Evolutionary conservation across 2,113 vertebrate species (phyloP).

Genomic region (Cygnus atratus): DNA sequence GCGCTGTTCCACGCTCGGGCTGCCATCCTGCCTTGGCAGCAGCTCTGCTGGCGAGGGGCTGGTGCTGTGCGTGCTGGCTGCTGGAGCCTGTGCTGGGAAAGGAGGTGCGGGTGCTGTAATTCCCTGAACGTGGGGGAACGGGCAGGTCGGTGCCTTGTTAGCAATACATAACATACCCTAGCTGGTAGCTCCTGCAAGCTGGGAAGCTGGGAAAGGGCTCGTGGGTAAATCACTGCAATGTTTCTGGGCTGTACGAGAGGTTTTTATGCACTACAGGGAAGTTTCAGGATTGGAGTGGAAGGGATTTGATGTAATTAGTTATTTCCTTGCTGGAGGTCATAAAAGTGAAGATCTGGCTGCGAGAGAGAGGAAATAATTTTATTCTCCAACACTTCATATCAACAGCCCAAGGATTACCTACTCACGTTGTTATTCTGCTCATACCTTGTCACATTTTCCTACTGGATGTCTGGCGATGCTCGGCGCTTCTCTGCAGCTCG

Average conservation of each 20-base stretch:
- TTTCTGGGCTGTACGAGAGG: background rate
- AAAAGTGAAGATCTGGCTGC: background rate
- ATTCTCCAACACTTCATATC: background rate
- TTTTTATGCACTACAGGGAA: background rate
- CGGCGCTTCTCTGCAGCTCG: background rate
- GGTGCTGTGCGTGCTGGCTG: background rate
- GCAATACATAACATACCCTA: rapidly evolving
- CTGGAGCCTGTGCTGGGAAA: background rate
- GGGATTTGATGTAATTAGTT: background rate
- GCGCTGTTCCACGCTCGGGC: background rate
- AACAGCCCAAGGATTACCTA: background rate
- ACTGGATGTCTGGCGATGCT: background rate
- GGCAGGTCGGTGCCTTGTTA: background rate
- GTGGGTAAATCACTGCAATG: rapidly evolving
- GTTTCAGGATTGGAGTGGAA: background rate
- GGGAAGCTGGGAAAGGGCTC: background rate
- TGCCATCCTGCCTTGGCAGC: background rate
- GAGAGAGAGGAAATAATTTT: background rate
- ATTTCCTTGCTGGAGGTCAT: background rate
- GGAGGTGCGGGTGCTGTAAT: too few relatives aligned
- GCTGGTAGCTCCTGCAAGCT: background rate
- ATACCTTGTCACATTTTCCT: background rate
- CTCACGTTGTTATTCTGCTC: background rate
- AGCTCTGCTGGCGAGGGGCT: background rate
- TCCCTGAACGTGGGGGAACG: too few relatives aligned